Evolutionary conservation across 2,113 vertebrate genomes (phyloP).

Genomic region (Tonatia bakeri): DNA sequence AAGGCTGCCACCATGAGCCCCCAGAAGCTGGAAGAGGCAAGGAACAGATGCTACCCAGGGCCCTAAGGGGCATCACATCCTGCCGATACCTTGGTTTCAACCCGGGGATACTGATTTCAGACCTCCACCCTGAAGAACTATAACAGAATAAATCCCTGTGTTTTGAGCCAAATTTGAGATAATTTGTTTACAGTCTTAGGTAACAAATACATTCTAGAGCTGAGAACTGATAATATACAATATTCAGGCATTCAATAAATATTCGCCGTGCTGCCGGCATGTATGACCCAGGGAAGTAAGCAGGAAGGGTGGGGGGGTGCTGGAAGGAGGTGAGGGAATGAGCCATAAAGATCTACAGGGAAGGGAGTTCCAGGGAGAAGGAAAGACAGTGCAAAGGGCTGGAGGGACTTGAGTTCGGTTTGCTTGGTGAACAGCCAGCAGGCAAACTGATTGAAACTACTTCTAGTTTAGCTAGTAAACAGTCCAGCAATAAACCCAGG

Average conservation of each 20-base stretch:
- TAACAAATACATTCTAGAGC: neutral
- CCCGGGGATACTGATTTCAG: neutral
- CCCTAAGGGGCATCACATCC: rapidly evolving
- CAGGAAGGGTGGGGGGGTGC: neutral
- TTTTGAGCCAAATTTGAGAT: neutral
- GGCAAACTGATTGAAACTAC: neutral
- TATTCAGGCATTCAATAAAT: neutral
- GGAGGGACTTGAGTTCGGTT: neutral
- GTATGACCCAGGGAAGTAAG: neutral
- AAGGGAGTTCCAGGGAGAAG: neutral
- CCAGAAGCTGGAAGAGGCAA: neutral
- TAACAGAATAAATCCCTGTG: neutral
- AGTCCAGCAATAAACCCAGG: neutral
- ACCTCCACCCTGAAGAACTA: neutral
- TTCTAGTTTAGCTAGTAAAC: neutral
- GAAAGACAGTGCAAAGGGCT: neutral
- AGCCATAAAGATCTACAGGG: neutral
- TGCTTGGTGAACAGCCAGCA: neutral
- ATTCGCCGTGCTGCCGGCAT: neutral
- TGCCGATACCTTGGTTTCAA: neutral
- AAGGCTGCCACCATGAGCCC: neutral
- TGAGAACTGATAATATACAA: neutral
- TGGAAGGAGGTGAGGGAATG: neutral
- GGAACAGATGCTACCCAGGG: neutral
- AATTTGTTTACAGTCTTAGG: neutral